Conservation (phyloP, 1,140 invertebrate genomes). For the Fopius arisanus region DNA sequence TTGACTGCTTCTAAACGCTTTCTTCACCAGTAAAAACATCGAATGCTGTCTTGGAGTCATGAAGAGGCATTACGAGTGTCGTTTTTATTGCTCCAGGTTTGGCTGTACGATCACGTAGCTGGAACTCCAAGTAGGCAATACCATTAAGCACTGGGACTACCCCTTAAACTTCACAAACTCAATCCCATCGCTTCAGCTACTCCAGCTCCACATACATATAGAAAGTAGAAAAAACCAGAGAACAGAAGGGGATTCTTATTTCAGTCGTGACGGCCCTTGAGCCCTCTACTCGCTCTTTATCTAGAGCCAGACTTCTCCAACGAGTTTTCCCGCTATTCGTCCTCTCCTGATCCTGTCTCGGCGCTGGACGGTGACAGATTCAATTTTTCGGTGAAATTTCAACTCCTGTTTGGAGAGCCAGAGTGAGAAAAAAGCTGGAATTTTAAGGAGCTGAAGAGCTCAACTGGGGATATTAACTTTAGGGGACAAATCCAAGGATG, state of each 20-base stretch:
- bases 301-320: neutral
- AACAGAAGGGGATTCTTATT: neutral
- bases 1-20: neutral
- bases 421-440: no score
- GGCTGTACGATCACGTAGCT: constrained; percentile 15
- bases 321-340: neutral
- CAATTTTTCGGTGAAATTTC: neutral
- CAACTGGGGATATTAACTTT: no score
- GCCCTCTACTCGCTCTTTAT: constrained; percentile 11
- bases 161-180: constrained; percentile 21
- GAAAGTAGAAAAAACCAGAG: neutral
- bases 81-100: constrained; percentile 9
- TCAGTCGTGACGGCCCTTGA: neutral
- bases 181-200: constrained; percentile 8
- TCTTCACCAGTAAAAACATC: neutral
- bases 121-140: constrained; percentile 47
- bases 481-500: no score
- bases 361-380: neutral
- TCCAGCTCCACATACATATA: neutral
- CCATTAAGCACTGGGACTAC: constrained; percentile 47
- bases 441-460: no score
- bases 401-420: no score
- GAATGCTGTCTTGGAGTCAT: neutral
- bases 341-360: neutral
- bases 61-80: neutral